Evolutionary conservation across 2,888 invertebrate species (phyloP).

Genomic region (Drosophila quinaria): DNA sequence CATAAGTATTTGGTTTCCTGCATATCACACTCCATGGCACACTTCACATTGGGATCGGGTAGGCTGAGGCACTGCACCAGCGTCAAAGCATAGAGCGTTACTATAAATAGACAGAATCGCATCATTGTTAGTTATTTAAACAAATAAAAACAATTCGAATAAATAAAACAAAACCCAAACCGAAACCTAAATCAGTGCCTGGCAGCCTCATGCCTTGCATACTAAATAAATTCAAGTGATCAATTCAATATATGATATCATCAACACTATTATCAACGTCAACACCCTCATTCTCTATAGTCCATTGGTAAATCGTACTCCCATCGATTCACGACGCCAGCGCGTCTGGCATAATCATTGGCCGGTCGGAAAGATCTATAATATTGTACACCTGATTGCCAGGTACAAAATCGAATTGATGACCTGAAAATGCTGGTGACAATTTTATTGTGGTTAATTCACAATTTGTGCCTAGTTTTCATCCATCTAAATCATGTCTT

Average conservation of each 20-base stretch:
- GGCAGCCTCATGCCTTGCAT: conserved; percentile 50
- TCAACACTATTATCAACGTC: conserved; percentile 9
- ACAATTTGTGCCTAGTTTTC: not conserved
- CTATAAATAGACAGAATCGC: conserved; percentile 64
- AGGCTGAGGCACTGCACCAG: conserved; percentile 81
- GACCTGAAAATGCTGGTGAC: not conserved
- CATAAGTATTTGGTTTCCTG: conserved; percentile 79
- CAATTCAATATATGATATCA: conserved; percentile 66
- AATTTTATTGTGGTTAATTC: not conserved
- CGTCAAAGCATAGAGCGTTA: conserved; percentile 78
- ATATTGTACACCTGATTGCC: conserved; percentile 7
- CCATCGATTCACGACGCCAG: conserved; percentile 68
- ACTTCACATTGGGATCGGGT: conserved; percentile 83
- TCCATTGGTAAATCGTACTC: conserved; percentile 47
- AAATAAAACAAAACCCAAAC: conserved; percentile 11
- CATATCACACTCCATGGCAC: conserved; percentile 83
- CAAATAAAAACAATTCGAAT: conserved; percentile 44
- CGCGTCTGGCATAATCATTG: conserved; percentile 57
- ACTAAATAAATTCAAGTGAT: conserved; percentile 53
- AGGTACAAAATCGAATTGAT: not conserved
- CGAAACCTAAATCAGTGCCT: conserved; percentile 21
- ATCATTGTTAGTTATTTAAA: conserved; percentile 46
- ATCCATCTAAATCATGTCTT: not conserved
- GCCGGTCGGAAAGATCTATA: conserved; percentile 37
- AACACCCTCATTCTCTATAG: conserved; percentile 22